phyloP scores from a whole-genome alignment of 2,888 invertebrate species.

The Arge pagana region DNA sequence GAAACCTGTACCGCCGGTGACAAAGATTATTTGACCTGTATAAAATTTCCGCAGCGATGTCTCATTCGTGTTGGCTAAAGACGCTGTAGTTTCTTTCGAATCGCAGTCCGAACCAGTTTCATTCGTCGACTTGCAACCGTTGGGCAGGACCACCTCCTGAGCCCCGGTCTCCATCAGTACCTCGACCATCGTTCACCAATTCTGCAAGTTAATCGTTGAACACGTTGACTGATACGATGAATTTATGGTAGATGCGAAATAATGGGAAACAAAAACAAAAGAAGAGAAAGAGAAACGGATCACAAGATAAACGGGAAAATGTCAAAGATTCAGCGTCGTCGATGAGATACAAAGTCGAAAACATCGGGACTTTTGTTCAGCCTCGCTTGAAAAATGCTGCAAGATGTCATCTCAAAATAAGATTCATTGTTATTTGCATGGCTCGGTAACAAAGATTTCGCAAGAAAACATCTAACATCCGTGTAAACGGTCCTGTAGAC shows the following conservation, averaged over 20 bases:
- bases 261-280: too few species aligned
- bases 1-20: slow-evolving; percentile 72
- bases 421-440: background rate
- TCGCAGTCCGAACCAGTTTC: slow-evolving; percentile 42
- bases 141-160: slow-evolving; percentile 49
- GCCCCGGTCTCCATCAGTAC: slow-evolving; percentile 52
- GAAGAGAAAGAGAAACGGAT: too few species aligned
- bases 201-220: slow-evolving; percentile 16
- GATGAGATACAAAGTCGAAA: too few species aligned
- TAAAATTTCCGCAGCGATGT: slow-evolving; percentile 61
- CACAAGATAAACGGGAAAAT: too few species aligned
- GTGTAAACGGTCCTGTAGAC: too few species aligned
- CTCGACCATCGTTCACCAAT: slow-evolving; percentile 47
- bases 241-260: background rate
- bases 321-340: too few species aligned
- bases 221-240: background rate
- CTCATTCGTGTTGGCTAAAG: slow-evolving; percentile 36
- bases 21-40: slow-evolving; percentile 61
- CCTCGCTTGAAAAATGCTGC: too few species aligned
- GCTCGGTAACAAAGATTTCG: too few species aligned
- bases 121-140: slow-evolving; percentile 40
- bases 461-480: too few species aligned
- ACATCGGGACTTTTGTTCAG: too few species aligned
- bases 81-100: slow-evolving; percentile 31
- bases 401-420: background rate